Evolutionary conservation across 2,797 vertebrate genomes (phyloP), one percentile per base, ranked within the genome.

Genomic region (Hapalemur alaotrensis): DNA sequence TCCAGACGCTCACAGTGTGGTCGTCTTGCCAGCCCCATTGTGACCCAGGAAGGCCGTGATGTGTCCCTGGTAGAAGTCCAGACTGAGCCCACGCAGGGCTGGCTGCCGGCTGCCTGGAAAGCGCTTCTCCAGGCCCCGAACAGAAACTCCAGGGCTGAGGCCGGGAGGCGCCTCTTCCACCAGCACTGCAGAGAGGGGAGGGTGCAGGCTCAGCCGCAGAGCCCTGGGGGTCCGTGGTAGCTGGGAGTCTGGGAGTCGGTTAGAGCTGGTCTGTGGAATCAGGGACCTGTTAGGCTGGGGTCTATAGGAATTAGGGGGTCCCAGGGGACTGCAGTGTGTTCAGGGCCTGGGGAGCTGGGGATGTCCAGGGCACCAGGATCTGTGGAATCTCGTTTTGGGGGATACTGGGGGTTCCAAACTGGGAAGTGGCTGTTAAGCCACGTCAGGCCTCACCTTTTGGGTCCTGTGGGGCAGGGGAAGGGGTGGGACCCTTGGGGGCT

Each of bases 1-100:
- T n/a, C 32, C 32, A 18, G n/a, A 17, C 3, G 3, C 99, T 99
- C 98, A 99, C 99, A 99, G 99, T 1, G 99, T 99, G 61, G 99
- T 99, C 79, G 99, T 99, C 98, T 99, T 99, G 41, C 99, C 99
- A 0, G 99, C 99, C 1, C 99, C 99, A 0, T 99, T 99, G 98
- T 99, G 99, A 35, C 99, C 99, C 59, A 99, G 98, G 95, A 99
- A 99, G 28, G 99, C 99, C 0, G 99, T 99, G 98, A 99, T 99
- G 97, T 99, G 99, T 3, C 99, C 99, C 96, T 99, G 99, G 0
- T 99, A 99, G 98, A 99, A 99, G 98, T 99, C 99, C 81, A 99
- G 98, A 98, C 99, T 99, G 65, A 99, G 99, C 50, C 99, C 99
- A 0, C 99, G 99, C 87, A 99, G 98, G 0, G 99, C 99, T 0